phyloP scores from a whole-genome alignment of 2,113 vertebrate genomes.

The Callipepla californica region DNA sequence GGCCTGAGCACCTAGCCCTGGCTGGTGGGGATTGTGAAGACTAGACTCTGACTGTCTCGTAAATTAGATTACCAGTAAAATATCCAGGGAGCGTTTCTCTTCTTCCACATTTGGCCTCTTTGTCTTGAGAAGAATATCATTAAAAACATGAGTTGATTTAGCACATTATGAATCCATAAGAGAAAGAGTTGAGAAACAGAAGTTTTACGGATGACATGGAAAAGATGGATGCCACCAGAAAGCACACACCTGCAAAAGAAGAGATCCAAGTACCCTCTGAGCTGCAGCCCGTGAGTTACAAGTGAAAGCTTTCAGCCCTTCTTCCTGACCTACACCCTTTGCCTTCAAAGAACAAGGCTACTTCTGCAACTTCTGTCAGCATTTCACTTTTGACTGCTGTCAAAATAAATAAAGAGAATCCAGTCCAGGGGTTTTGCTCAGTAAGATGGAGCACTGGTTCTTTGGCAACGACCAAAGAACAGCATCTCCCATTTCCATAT shows the following conservation, averaged over 20 bases:
- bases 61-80: neutral
- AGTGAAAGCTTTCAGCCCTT: neutral
- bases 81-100: neutral
- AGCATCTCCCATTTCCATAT: neutral
- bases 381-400: neutral
- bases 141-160: neutral
- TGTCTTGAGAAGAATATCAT: neutral
- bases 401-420: neutral
- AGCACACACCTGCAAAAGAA: neutral
- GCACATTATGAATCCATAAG: neutral
- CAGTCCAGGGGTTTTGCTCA: neutral
- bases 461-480: neutral
- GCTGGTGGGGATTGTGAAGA: neutral
- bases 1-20: neutral
- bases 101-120: neutral
- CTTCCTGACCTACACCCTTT: neutral
- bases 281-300: neutral
- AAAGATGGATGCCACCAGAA: slow-evolving; percentile 3
- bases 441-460: neutral
- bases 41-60: neutral
- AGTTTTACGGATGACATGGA: neutral
- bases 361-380: neutral
- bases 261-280: neutral
- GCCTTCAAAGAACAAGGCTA: neutral
- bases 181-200: slow-evolving; percentile 29